Evolutionary conservation across 2,888 invertebrate species (phyloP), one percentile per base, ranked within the genome.

Genomic region (Spatulosminthurus flaviceps): DNA sequence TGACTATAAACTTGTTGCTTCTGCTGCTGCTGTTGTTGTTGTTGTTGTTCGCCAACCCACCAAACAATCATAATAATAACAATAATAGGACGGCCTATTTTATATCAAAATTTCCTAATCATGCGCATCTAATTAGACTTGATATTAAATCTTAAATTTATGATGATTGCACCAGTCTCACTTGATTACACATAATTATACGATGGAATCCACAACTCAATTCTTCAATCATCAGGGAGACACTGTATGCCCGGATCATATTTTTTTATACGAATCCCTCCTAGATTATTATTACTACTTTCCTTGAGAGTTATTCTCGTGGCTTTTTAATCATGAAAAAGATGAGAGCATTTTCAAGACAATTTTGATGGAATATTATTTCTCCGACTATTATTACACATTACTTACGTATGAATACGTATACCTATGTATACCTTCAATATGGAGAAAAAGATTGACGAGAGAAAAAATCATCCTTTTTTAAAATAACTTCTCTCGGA

Each of bases 91-190:
- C 67, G 76, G 67, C 76, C 76, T 79, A 73, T 79, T 67, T 74
- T 74, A 43, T 79, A 60, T 67, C 66, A 64, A 80, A 80, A 80
- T 80, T 34, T 77, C 66, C 76, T 76, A 76, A 84, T 84, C 84
- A 84, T 84, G 84, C 84, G 83, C 82, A 84, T 83, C 84, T 82
- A 84, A 84, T 84, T 83, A 84, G 83, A 83, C 71, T 74, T 80
- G 78, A 81, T 81, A 83, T 83, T 79, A 83, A 83, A 81, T 76
- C 69, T 79, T 75, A 80, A 79, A 83, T 84, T 83, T 84, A 83
- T 83, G 82, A 83, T 82, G 82, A 84, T 84, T 83, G 69, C 75
- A 76, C 83, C 81, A 80, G 83, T 82, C 83, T 83, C 84, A 83
- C 84, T 82, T 83, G 82, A 83, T 83, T 84, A 81, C 81, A 81